Evolutionary conservation across 2,888 invertebrate species (phyloP).

Genomic region (Fissipunctia ypsillon): DNA sequence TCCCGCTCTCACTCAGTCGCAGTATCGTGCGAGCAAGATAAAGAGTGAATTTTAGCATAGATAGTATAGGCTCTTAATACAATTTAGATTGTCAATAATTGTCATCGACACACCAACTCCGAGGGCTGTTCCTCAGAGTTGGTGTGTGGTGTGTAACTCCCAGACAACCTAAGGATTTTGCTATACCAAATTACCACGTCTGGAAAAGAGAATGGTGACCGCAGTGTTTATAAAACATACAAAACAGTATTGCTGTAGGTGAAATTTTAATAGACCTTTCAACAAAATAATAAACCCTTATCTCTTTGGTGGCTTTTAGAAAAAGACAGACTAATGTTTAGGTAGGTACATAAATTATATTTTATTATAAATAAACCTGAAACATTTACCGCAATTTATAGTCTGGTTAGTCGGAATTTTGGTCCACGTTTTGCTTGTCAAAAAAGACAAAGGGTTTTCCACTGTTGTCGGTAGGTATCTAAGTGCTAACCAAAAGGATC

Average conservation of each 20-base stretch:
- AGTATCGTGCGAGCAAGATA: too few relatives aligned
- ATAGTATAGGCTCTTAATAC: too few relatives aligned
- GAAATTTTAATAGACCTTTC: not conserved
- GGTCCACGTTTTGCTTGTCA: constrained; percentile 10
- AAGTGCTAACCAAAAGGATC: constrained; percentile 37
- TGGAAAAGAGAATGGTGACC: not conserved
- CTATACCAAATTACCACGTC: not conserved
- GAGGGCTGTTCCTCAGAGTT: too few relatives aligned
- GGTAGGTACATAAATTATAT: not conserved
- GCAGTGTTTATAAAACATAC: not conserved
- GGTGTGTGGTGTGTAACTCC: not conserved
- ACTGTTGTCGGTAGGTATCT: constrained; percentile 11
- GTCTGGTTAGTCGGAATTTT: not conserved
- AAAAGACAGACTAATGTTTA: not conserved
- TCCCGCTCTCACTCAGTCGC: too few relatives aligned
- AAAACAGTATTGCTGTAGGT: not conserved
- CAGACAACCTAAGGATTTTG: not conserved
- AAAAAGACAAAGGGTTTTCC: constrained; percentile 21
- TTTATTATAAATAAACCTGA: constrained; percentile 12
- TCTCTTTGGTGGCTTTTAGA: not conserved
- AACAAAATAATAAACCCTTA: not conserved
- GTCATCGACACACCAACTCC: too few relatives aligned
- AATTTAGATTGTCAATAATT: too few relatives aligned
- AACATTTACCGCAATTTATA: not conserved
- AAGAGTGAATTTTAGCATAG: too few relatives aligned